Conservation (phyloP, 2,113 vertebrate genomes). For the Coturnix japonica region DNA sequence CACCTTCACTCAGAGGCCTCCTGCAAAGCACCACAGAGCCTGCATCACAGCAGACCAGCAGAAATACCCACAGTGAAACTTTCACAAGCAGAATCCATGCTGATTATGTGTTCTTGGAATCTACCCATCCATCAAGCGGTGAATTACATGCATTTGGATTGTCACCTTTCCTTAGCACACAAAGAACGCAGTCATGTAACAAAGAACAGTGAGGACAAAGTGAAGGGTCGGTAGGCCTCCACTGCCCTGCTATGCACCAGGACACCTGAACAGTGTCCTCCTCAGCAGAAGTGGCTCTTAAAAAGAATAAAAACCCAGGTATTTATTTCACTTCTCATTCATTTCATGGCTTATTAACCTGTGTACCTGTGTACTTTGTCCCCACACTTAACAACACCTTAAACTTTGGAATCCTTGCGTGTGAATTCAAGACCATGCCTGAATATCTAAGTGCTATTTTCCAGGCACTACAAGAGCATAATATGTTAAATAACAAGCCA, state of each 20-base stretch:
- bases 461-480: background rate
- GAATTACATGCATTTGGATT: background rate
- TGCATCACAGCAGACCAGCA: background rate
- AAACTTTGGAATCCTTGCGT: slow-evolving; percentile 11
- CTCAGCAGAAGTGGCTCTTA: background rate
- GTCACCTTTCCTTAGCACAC: background rate
- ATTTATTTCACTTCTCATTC: background rate
- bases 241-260: background rate
- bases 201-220: background rate
- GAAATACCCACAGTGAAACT: background rate
- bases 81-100: background rate
- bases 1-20: background rate
- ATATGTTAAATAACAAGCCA: slow-evolving; percentile 56
- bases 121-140: background rate
- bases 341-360: background rate
- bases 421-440: slow-evolving; percentile 10
- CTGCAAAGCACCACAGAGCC: background rate
- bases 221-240: background rate
- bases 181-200: background rate
- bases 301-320: background rate
- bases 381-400: background rate
- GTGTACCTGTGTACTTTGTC: background rate
- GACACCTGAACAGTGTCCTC: background rate
- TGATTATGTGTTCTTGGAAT: background rate
- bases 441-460: slow-evolving; percentile 34